Base-by-base conservation (phyloP, 2,113 vertebrate genomes). In the Gobius niger region DNA sequence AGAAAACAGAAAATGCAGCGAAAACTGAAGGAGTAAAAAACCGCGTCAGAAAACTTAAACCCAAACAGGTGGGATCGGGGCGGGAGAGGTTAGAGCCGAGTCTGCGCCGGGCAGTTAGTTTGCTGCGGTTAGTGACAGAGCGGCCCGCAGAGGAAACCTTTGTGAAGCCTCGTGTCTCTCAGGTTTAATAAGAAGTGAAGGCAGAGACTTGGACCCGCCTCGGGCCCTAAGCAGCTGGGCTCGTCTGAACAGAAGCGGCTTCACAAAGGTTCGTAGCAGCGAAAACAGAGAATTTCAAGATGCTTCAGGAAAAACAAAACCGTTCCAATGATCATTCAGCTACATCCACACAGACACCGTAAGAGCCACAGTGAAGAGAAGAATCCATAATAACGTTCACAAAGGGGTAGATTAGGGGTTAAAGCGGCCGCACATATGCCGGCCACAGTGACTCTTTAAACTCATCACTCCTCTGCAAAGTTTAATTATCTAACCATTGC, bases 21-120 rank as follows among this genome's bases (percentile, higher is more conserved):
- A 18, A 74, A 76, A 78, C 57, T 70, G 64, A 64, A 51, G 73
- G 52, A 75, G 54, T 66, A 4, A 34, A 34, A 34, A 4, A 34
- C 3, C 24, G 24, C 24, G 74, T 69, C 62, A 83, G 51, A 46
- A 54, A 70, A 10, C 18, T 19, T 11, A 24, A 10, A 18, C 18
- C 18, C 18, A 34, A 56, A 47, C 49, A n/a, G 68, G 41, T 64
- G 0, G 65, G 75, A 44, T 51, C 19, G 44, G 11, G 24, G 15
- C 12, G 2, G 13, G 13, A 1, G 47, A 13, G 47, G 7, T 13
- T 40, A 40, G 12, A 6, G 11, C 19, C 24, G 12, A 12, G 13
- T 15, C 14, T 41, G 56, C 12, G 47, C 47, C 4, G 57, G 19
- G 44, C 71, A 70, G 85, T 85, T 86, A 87, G 80, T 79, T 3